Percentiles rank a stretch among this genome's conserved stretches.
Evolutionary conservation across 1,140 invertebrate species (phyloP).

Genomic region (Solen grandis): DNA sequence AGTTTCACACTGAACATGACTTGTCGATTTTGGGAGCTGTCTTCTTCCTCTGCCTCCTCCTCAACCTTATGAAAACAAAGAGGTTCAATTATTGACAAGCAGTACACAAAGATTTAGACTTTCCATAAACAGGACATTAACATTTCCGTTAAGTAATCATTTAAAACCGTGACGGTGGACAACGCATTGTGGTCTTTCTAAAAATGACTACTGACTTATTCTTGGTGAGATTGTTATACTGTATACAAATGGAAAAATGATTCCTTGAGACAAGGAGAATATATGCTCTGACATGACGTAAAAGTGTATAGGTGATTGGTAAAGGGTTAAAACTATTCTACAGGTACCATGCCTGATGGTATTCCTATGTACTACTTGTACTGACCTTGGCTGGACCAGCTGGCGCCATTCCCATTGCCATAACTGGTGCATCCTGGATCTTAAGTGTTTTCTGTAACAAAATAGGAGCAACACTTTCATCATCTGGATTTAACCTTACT

Average conservation of each 20-base stretch:
- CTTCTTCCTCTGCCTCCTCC: not conserved
- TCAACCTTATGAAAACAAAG: no score
- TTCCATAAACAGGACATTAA: no score
- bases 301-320: not conserved
- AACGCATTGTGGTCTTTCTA: not conserved
- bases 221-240: no score
- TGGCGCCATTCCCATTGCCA: constrained; percentile 85
- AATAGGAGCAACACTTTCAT: constrained; percentile 5
- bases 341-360: no score
- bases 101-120: no score
- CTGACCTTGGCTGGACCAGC: no score
- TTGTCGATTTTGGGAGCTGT: not conserved
- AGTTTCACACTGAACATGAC: constrained; percentile 89
- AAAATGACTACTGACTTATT: no score
- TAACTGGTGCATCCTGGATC: constrained; percentile 93
- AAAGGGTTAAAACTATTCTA: no score
- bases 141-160: not conserved
- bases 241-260: no score
- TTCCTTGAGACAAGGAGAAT: no score
- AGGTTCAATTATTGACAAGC: no score
- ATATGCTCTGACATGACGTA: not conserved
- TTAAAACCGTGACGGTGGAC: not conserved
- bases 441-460: constrained; percentile 92
- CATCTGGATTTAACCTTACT: constrained; percentile 72
- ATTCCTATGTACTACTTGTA: no score